Base-by-base conservation (phyloP, 53 echinoderm and acorn worm genomes). In the Henricia sp. region DNA sequence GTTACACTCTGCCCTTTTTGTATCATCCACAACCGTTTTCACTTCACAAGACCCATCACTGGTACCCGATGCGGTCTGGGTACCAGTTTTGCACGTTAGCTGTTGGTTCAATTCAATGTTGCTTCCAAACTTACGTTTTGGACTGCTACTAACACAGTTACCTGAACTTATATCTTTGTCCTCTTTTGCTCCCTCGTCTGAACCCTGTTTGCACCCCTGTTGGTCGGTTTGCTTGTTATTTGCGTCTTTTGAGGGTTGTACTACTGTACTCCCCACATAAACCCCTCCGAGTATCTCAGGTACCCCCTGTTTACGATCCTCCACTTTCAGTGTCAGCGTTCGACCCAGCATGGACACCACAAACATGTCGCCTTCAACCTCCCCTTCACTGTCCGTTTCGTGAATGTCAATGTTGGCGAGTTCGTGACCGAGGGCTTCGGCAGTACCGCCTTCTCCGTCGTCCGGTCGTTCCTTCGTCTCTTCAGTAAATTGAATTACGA, bases 301-400 rank as follows among this genome's bases (percentile, higher is more conserved):
- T 23, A 80, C 50, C 4, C 80, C 80, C 8, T 28, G 17, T 13
- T 63, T 43, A 14, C 50, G 26, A 21, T 80, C 80, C 34, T 64
- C 63, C 12, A 44, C 42, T 4, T 42, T 80, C 39, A 80, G 33
- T 1, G 80, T 80, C 14, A 80, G 37, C 21, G 80, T 80, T 64
- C 41, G 29, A 34, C 80, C 80, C 12, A 80, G 64, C 80, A 80
- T 63, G 62, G 80, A 80, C 17, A 80, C 80, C 64, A 80, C 80
- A 37, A 80, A 80, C 80, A 80, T 64, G 63, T 80, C 80, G 4
- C 80, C 80, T 19, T 57, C 56, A 2, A 38, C 40, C 2, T 48
- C 48, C 62, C 34, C 64, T 21, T 48, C 36, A 4, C 62, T 44
- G n/a, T 80, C 80, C 30, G 20, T 80, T 46, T 80, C 63, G 42